These are phyloP conservation scores for Yponomeuta plumbellus DNA, from an alignment of 2,888 invertebrate genomes.

Conservation along the genomic window DNA sequence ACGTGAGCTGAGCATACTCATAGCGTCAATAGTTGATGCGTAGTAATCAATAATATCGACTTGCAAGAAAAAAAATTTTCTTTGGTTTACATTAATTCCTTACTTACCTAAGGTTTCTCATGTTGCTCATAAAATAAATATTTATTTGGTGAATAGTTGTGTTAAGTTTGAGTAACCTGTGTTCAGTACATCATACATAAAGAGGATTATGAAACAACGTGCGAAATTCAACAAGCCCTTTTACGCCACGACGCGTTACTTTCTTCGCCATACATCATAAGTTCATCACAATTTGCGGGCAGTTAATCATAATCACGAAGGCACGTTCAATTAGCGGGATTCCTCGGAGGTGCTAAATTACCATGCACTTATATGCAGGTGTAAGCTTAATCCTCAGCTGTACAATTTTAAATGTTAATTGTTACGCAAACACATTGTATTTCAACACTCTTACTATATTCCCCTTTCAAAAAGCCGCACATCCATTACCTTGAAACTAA, in stretches of 20 bases:
- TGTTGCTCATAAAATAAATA: background rate
- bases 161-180: background rate
- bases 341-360: background rate
- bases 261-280: background rate
- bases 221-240: background rate
- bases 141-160: background rate
- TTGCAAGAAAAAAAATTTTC: background rate
- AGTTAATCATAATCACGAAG: conserved; percentile 1
- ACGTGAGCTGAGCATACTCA: background rate
- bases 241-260: background rate
- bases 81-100: background rate
- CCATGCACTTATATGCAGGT: background rate
- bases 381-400: background rate
- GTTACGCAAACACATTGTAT: conserved; percentile 7
- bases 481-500: background rate
- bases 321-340: background rate
- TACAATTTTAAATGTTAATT: conserved; percentile 9
- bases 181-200: background rate
- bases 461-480: background rate
- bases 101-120: background rate
- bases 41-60: background rate
- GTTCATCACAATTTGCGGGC: background rate
- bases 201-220: background rate
- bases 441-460: background rate
- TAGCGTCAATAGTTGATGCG: background rate